phyloP scores from a whole-genome alignment of 2,797 vertebrate species.

The Myotis planiceps region DNA sequence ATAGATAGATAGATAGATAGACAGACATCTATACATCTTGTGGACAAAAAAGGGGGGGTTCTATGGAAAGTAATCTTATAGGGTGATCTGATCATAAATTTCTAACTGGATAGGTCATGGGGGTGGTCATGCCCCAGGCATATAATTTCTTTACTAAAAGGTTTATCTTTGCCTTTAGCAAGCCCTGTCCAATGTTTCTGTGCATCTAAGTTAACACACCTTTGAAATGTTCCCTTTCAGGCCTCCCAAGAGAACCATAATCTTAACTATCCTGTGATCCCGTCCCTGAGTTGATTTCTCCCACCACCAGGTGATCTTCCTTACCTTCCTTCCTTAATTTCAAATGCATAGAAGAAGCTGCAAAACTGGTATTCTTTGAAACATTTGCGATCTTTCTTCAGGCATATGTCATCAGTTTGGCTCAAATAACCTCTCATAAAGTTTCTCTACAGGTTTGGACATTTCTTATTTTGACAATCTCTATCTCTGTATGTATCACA shows the following conservation, averaged over 20 bases:
- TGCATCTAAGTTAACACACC: neutral
- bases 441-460: neutral
- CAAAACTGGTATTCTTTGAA: neutral
- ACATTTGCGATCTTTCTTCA: neutral
- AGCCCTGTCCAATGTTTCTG: neutral
- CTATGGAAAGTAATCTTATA: neutral
- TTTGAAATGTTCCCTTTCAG: neutral
- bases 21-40: neutral
- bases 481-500: neutral
- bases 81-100: neutral
- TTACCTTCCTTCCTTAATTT: neutral
- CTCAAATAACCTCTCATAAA: neutral
- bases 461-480: neutral
- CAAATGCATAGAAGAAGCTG: neutral
- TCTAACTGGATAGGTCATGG: neutral
- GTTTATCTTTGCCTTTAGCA: neutral
- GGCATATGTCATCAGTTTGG: neutral
- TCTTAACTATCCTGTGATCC: neutral
- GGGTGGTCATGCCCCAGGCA: neutral
- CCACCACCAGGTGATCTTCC: neutral
- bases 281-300: neutral
- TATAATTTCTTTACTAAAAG: neutral
- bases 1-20: neutral
- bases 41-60: neutral
- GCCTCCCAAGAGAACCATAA: neutral